These are phyloP conservation scores for Chloebia gouldiae DNA, from an alignment of 2,113 vertebrate genomes.

Conservation along the genomic window DNA sequence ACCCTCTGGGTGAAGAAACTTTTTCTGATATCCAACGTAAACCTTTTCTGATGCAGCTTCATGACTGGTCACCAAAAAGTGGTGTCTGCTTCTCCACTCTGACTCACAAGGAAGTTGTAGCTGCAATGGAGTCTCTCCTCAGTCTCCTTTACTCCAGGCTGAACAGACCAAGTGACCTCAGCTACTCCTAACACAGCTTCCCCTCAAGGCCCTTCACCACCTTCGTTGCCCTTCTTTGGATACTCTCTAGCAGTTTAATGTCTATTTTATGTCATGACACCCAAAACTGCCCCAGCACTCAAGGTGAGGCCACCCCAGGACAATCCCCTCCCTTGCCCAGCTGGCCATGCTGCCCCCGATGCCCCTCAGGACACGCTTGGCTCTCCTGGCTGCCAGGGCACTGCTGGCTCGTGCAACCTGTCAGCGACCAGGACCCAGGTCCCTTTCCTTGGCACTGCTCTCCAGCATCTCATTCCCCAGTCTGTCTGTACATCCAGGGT, in stretches of 20 bases:
- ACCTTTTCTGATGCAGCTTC: background rate
- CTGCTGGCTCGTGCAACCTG: background rate
- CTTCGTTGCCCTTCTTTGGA: background rate
- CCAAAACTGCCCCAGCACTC: background rate
- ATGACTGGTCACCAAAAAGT: background rate
- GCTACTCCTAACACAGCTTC: rapidly evolving
- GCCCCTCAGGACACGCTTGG: rapidly evolving
- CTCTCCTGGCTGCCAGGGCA: background rate
- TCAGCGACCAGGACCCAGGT: rapidly evolving
- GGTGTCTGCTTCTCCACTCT: background rate
- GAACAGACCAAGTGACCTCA: background rate
- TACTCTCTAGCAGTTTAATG: too few species aligned
- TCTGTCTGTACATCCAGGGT: background rate
- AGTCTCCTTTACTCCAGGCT: background rate
- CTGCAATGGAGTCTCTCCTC: background rate
- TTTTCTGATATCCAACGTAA: background rate
- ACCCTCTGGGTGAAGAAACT: background rate
- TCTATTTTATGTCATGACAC: background rate
- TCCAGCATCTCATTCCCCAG: background rate
- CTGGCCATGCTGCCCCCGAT: background rate
- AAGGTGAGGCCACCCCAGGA: rapidly evolving
- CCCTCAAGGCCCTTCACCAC: background rate
- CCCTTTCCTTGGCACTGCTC: background rate
- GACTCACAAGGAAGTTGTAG: background rate
- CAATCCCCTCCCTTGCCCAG: rapidly evolving